Percentiles rank a stretch among this genome's conserved stretches.
phyloP scores from a whole-genome alignment of 2,888 invertebrate species.

The Dolichopus griseipennis region DNA sequence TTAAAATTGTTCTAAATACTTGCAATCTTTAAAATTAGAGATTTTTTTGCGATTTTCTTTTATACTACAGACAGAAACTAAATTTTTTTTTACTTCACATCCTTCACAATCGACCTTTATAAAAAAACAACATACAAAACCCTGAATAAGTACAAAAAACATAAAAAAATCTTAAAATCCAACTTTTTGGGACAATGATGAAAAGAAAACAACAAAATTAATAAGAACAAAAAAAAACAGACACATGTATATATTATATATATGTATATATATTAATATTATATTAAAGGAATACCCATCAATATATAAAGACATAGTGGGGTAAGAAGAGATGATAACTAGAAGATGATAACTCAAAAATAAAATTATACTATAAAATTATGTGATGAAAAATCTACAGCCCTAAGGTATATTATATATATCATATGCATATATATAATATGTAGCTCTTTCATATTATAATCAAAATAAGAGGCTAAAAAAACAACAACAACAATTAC shows the following conservation, averaged over 20 bases:
- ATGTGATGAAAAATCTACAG: conserved; percentile 5
- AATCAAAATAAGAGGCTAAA: too few species aligned
- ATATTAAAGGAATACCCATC: not conserved
- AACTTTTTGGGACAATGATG: not conserved
- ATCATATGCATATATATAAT: not conserved
- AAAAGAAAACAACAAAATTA: not conserved
- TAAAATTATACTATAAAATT: not conserved
- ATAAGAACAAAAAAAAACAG: not conserved
- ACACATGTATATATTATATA: not conserved
- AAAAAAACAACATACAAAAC: not conserved
- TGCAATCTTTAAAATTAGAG: too few species aligned
- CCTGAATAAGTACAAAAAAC: not conserved
- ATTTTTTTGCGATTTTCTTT: too few species aligned
- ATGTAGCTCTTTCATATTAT: too few species aligned
- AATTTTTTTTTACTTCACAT: not conserved
- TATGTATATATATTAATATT: too few species aligned
- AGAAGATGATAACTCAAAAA: not conserved
- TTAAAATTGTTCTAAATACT: too few species aligned
- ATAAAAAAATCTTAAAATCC: not conserved
- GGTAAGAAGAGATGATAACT: not conserved
- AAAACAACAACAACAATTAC: too few species aligned
- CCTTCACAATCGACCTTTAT: not conserved
- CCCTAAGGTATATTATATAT: not conserved
- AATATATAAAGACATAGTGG: not conserved
- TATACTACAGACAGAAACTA: too few species aligned